Evolutionary conservation across 2,888 invertebrate species (phyloP).

Genomic region (Cosmia trapezina): DNA sequence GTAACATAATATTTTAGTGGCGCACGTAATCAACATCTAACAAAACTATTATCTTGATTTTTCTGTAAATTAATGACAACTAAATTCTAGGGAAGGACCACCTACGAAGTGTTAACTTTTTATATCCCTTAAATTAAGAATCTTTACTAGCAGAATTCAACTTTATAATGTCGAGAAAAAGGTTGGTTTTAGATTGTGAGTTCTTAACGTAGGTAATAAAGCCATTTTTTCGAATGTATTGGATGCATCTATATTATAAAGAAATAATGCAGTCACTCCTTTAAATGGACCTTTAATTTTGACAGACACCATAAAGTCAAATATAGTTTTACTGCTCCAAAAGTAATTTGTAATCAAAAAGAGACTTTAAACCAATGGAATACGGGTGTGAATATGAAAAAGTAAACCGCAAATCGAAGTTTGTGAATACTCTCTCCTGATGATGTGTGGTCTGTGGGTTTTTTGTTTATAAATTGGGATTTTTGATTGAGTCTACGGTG

Average conservation of each 20-base stretch:
- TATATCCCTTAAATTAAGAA: slow-evolving; percentile 16
- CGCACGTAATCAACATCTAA: slow-evolving; percentile 60
- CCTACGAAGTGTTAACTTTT: slow-evolving; percentile 61
- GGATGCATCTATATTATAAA: slow-evolving; percentile 63
- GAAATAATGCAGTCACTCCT: slow-evolving; percentile 77
- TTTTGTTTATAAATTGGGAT: slow-evolving; percentile 64
- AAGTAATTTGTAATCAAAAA: slow-evolving; percentile 7
- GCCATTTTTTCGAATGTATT: slow-evolving; percentile 42
- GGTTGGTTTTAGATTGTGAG: slow-evolving; percentile 23
- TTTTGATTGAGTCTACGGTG: slow-evolving; percentile 61
- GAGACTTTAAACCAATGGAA: background rate
- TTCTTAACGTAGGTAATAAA: slow-evolving; percentile 2
- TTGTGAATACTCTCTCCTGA: slow-evolving; percentile 45
- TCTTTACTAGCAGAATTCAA: slow-evolving; percentile 7
- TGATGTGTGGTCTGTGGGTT: slow-evolving; percentile 65
- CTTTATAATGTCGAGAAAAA: background rate
- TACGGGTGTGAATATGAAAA: slow-evolving; percentile 7
- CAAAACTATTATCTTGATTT: slow-evolving; percentile 61
- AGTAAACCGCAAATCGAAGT: background rate
- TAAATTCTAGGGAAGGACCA: slow-evolving; percentile 65
- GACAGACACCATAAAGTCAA: slow-evolving; percentile 67
- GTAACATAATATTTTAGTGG: slow-evolving; percentile 61
- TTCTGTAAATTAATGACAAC: slow-evolving; percentile 64
- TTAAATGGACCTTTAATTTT: slow-evolving; percentile 75
- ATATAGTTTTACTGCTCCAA: background rate